Base-by-base conservation (phyloP, 2,888 invertebrate genomes). In the Argyresthia albistria region DNA sequence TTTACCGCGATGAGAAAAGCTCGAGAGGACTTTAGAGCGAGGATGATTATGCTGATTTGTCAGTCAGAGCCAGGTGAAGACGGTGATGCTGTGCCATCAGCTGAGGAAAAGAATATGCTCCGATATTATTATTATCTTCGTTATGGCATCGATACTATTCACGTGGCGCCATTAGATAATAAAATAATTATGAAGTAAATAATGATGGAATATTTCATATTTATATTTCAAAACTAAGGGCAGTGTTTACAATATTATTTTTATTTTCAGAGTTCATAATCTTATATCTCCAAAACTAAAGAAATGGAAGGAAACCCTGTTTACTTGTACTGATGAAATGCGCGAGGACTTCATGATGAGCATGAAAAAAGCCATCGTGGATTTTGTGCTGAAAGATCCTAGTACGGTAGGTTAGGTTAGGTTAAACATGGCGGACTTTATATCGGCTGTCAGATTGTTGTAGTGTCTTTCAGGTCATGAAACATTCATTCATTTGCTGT, bases 91-190 rank as follows among this genome's bases (percentile, higher is more conserved):
- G 88, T 91, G 61, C 91, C 91, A 10, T 89, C 90, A 35, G 86
- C 89, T 1, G 89, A 90, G 46, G 93, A 95, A 66, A 90, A 90
- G 60, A 91, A 94, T 69, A 77, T 93, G 64, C 74, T 94, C 51
- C 90, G 96, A 57, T 97, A 97, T 76, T 95, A 96, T 73, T 96
- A 96, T 74, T 98, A 97, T 67, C 91, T 97, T 49, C 92, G 93
- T 64, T 93, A 96, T 73, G 97, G 97, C 0, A 93, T 97, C 46
- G 97, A 97, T 69, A 96, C 96, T 3, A 92, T 93, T 57, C 94
- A 97, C 69, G 95, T 97, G 0, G 94, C 96, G 0, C 93, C 96
- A 1, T 89, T 97, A 69, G 94, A 95, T 66, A 89, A 90, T 53
- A 89, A 89, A 63, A 91, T 95, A 67, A 83, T 97, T 55, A 86